A percentile compares a stretch with the other conserved stretches of the same genome.
Evolutionary conservation across 2,888 invertebrate genomes (phyloP).

Genomic region (Tachina lurida): DNA sequence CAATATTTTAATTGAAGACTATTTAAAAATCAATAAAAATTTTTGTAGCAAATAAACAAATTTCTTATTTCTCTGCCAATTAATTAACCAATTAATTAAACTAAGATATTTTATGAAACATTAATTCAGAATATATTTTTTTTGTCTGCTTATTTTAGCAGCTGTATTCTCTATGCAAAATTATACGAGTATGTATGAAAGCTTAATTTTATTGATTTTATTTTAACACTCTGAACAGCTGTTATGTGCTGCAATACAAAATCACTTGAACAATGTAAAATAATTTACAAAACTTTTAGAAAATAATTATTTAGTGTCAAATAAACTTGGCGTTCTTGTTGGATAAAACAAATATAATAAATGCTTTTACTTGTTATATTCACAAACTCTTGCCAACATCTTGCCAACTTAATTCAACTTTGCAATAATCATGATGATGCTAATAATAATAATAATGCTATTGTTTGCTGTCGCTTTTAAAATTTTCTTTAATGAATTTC

Average conservation of each 20-base stretch:
- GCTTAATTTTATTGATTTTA: background rate
- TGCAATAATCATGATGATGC: background rate
- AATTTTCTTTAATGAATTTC: conserved; percentile 30
- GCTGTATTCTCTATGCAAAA: background rate
- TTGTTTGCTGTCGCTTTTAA: conserved; percentile 8
- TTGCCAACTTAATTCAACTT: background rate
- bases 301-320: conserved; percentile 66
- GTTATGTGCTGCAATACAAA: conserved; percentile 27
- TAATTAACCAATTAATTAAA: no score
- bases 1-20: no score
- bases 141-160: no score
- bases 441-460: conserved; percentile 12
- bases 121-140: no score
- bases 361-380: conserved; percentile 3
- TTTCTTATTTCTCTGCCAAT: no score
- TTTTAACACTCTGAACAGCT: conserved; percentile 16
- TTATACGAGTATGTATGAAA: no score
- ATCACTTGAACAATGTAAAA: conserved; percentile 42
- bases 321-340: conserved; percentile 41
- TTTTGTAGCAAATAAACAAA: no score
- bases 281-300: conserved; percentile 53
- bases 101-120: no score
- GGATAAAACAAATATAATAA: conserved; percentile 16
- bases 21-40: no score
- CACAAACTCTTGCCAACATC: background rate